Evolutionary conservation across 2,113 vertebrate genomes (phyloP).

Genomic region (Tachysurus vachellii): DNA sequence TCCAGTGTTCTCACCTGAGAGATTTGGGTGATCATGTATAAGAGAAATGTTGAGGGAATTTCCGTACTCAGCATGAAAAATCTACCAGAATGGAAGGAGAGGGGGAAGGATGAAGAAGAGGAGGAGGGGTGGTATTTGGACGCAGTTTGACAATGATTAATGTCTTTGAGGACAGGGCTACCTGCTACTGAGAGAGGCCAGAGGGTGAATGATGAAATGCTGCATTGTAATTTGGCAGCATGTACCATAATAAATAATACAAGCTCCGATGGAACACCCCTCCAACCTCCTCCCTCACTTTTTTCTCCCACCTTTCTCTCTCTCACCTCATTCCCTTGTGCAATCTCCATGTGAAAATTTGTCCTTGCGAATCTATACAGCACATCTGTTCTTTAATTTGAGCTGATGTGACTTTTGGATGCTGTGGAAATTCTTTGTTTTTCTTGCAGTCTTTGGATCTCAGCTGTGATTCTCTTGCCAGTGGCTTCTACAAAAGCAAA

Average conservation of each 20-base stretch:
- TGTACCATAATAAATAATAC: conserved; percentile 53
- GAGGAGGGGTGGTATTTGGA: conserved; percentile 12
- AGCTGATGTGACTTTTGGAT: neutral
- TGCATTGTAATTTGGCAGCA: conserved; percentile 54
- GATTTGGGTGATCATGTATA: conserved; percentile 1
- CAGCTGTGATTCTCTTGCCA: conserved; percentile 2
- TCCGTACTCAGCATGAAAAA: neutral
- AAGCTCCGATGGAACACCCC: conserved; percentile 22
- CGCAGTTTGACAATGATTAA: conserved; percentile 53
- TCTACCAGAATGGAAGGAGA: conserved; percentile 7
- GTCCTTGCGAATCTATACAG: conserved; percentile 47
- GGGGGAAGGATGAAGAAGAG: neutral
- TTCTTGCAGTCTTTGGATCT: neutral
- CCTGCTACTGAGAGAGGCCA: conserved; percentile 42
- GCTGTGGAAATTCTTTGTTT: conserved; percentile 27
- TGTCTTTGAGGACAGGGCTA: conserved; percentile 49
- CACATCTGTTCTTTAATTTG: conserved; percentile 50
- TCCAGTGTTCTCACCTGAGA: neutral
- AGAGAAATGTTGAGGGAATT: conserved; percentile 1
- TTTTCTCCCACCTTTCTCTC: neutral
- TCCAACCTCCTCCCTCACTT: neutral
- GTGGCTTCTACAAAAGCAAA: neutral
- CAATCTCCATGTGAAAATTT: conserved; percentile 42
- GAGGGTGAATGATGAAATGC: conserved; percentile 50
- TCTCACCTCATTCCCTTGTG: conserved; percentile 15